Evolutionary conservation across 2,888 invertebrate species (phyloP).

Genomic region (Blastobasis adustella): DNA sequence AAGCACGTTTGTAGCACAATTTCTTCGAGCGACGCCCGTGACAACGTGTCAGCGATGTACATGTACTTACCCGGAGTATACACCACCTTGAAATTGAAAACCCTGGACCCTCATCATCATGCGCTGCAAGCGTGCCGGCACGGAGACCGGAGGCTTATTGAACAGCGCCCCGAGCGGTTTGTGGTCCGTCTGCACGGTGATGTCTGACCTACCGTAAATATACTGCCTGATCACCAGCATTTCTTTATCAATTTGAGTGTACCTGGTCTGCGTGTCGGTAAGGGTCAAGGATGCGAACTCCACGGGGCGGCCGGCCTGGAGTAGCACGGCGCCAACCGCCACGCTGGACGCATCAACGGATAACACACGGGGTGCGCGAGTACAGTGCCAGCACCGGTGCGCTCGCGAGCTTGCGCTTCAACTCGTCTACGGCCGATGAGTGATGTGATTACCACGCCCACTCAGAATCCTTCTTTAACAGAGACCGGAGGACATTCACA

Average conservation of each 20-base stretch:
- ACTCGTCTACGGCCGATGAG: background rate
- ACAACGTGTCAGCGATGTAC: slow-evolving; percentile 12
- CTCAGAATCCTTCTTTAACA: slow-evolving; percentile 11
- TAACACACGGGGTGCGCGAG: too few relatives aligned
- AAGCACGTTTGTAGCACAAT: too few relatives aligned
- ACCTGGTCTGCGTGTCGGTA: slow-evolving; percentile 11
- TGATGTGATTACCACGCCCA: slow-evolving; percentile 10
- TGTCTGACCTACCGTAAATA: too few relatives aligned
- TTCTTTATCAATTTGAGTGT: slow-evolving; percentile 11
- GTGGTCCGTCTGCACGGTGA: too few relatives aligned
- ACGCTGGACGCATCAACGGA: slow-evolving; percentile 16
- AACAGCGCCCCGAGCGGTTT: too few relatives aligned
- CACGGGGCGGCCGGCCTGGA: too few relatives aligned
- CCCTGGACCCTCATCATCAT: slow-evolving; percentile 11
- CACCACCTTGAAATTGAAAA: slow-evolving; percentile 2
- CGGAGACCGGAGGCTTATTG: too few relatives aligned
- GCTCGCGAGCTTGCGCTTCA: slow-evolving; percentile 4
- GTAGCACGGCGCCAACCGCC: too few relatives aligned
- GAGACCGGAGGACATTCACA: slow-evolving; percentile 2
- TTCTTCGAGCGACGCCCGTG: slow-evolving; percentile 7
- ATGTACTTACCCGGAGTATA: slow-evolving; percentile 11
- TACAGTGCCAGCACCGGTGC: slow-evolving; percentile 14
- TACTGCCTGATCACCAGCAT: slow-evolving; percentile 12
- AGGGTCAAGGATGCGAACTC: slow-evolving; percentile 16
- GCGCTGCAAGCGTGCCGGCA: too few relatives aligned